Evolutionary conservation across 2,797 vertebrate species (phyloP), one percentile per base, ranked within the genome.

Genomic region (Cuculus canorus): DNA sequence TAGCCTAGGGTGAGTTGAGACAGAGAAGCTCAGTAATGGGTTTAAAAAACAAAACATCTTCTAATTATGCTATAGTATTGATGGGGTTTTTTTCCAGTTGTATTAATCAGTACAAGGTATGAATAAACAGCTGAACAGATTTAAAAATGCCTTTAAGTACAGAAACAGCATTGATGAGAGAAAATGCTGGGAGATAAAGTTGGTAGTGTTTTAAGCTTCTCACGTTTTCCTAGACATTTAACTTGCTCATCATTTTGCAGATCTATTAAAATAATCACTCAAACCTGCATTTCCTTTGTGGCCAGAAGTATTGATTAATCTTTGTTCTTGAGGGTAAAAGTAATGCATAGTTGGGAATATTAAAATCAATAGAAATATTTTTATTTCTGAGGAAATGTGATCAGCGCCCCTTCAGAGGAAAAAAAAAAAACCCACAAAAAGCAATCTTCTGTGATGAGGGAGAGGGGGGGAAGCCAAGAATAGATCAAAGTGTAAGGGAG

Each of bases 91-190:
- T 60, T 85, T 64, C 53, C 21, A 63, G 45, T 70, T 86, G 28
- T 71, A 45, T 86, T 83, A 81, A 65, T 71, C 37, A 63, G 60
- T 41, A 35, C 33, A 71, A 75, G 50, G 43, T n/a, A 73, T 80
- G 75, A 93, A 84, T 88, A 92, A 95, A 88, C 54, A 82, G 73
- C 75, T 48, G 16, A 94, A n/a, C 28, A 75, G 39, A 77, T 77
- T 76, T 82, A 8, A 78, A 86, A 95, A 91, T 92, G 70, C 52
- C 19, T 88, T 84, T 32, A 88, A 82, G 88, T 91, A 79, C 12
- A 94, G 78, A 75, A 82, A 71, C 22, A 39, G 35, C 33, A 86
- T 39, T 80, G 52, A 73, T 93, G 69, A 52, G 33, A 70, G 65
- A 69, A 80, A 77, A 47, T 71, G 65, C 45, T 90, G 47, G 47